These are phyloP conservation scores for Euthynnus affinis DNA, from an alignment of 2,797 vertebrate species.

Conservation along the genomic window DNA sequence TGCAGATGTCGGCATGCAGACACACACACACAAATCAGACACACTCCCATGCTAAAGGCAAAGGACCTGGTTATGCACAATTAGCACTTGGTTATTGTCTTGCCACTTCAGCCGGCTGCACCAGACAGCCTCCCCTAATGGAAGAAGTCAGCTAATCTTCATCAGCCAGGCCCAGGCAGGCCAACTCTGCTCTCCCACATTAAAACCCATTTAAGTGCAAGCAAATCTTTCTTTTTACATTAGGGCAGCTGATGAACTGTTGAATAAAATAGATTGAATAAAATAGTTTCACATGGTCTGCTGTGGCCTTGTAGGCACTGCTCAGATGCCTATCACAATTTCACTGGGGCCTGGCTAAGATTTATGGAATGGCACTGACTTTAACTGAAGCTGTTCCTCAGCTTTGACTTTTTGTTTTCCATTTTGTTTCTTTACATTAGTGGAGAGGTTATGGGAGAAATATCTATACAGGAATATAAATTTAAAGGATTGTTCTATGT, in stretches of 20 bases:
- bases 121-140: conserved; percentile 91
- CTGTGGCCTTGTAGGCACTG: conserved; percentile 48
- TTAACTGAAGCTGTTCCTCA: conserved; percentile 73
- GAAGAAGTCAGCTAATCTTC: conserved; percentile 92
- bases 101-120: conserved; percentile 88
- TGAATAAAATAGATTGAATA: conserved; percentile 73
- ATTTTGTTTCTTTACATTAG: conserved; percentile 33
- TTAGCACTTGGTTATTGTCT: conserved; percentile 93
- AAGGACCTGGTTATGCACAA: conserved; percentile 90
- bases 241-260: conserved; percentile 79
- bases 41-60: conserved; percentile 55
- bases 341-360: conserved; percentile 58
- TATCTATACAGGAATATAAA: neutral
- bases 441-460: neutral
- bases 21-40: conserved; percentile 35
- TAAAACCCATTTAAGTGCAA: conserved; percentile 84
- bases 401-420: conserved; percentile 54
- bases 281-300: conserved; percentile 40
- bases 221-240: conserved; percentile 84
- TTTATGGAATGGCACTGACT: conserved; percentile 67
- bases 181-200: conserved; percentile 81
- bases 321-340: conserved; percentile 75
- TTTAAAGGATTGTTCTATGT: neutral
- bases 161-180: conserved; percentile 87
- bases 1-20: neutral